A percentile compares a stretch with the other conserved stretches of the same genome.
Conservation (phyloP, 2,888 invertebrate species). For the Epinotia ramella region DNA sequence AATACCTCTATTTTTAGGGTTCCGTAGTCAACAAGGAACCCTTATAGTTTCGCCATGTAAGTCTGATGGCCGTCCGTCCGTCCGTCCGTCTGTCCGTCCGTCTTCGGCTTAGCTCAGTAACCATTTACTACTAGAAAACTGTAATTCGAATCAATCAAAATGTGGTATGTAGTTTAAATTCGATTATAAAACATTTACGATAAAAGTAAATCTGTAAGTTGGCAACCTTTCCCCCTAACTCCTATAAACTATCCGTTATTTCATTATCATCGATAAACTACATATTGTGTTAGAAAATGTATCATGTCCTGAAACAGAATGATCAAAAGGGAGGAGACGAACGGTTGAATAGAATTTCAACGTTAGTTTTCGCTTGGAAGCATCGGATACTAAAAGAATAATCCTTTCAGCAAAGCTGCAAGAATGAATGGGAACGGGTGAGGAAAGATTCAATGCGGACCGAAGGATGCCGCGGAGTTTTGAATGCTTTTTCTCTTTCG, state of each 20-base stretch:
- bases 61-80: too few species aligned
- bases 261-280: not conserved
- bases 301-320: constrained; percentile 5
- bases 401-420: constrained; percentile 77
- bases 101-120: too few species aligned
- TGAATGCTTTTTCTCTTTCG: not conserved
- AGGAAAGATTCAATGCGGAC: constrained; percentile 76
- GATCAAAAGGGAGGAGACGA: constrained; percentile 16
- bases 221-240: not conserved
- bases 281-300: not conserved
- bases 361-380: constrained; percentile 72
- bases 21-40: too few species aligned
- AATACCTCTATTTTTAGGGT: too few species aligned
- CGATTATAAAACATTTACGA: too few species aligned
- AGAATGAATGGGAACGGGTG: constrained; percentile 79
- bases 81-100: too few species aligned
- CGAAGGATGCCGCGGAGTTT: constrained; percentile 72
- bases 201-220: not conserved
- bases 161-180: too few species aligned
- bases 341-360: constrained; percentile 34
- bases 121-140: too few species aligned
- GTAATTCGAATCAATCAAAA: too few species aligned
- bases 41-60: too few species aligned
- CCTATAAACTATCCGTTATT: not conserved
- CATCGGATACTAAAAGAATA: constrained; percentile 78